Percentiles rank a stretch among this genome's conserved stretches.
phyloP scores from a whole-genome alignment of 53 echinoderm and acorn worm species.

The Temnopleurus reevesii region DNA sequence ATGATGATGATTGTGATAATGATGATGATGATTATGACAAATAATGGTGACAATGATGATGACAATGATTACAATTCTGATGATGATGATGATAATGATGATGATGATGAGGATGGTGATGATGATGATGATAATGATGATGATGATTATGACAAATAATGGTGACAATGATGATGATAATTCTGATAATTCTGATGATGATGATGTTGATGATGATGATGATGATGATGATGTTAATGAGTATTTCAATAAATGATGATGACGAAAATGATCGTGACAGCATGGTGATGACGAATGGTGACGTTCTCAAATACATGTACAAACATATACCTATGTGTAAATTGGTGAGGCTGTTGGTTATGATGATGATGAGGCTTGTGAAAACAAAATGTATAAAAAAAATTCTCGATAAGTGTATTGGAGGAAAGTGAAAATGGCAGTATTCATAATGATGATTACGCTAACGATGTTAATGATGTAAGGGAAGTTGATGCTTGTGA shows the following conservation, averaged over 20 bases:
- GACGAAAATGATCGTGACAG: background rate
- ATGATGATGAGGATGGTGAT: background rate
- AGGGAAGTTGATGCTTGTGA: background rate
- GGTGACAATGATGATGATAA: constrained; percentile 24
- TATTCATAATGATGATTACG: too few species aligned
- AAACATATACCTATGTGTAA: too few species aligned
- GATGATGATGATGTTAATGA: constrained; percentile 22
- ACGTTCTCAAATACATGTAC: too few species aligned
- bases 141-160: too few species aligned
- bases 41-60: background rate
- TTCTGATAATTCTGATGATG: background rate
- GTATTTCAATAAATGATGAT: too few species aligned
- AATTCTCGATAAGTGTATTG: too few species aligned
- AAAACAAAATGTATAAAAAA: too few species aligned
- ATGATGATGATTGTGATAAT: constrained; percentile 1
- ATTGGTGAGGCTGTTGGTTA: too few species aligned
- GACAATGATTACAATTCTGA: constrained; percentile 10
- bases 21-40: background rate
- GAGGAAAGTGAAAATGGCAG: too few species aligned
- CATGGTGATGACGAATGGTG: background rate
- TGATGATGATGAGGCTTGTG: too few species aligned
- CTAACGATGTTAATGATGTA: background rate
- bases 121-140: constrained; percentile 3
- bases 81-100: background rate
- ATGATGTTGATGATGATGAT: background rate